A percentile compares a stretch with the other conserved stretches of the same genome.
These are phyloP conservation scores for Pristionchus maxplancki DNA, from an alignment of 2,888 invertebrate genomes.

Conservation along the genomic window DNA sequence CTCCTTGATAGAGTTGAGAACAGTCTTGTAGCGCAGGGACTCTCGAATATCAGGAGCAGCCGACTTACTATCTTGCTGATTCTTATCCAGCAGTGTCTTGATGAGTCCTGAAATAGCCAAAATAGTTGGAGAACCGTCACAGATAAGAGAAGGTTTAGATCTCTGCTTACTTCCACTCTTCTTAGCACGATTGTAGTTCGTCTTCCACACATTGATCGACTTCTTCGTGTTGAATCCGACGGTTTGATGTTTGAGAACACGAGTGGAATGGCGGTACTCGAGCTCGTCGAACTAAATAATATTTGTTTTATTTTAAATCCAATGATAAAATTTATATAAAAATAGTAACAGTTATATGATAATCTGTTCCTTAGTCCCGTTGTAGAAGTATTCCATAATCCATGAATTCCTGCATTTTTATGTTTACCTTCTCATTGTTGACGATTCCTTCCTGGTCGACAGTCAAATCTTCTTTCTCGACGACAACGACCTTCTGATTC, in stretches of 20 bases:
- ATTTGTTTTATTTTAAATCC: background rate
- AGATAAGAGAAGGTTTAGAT: background rate
- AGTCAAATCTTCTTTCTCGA: background rate
- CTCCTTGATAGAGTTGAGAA: background rate
- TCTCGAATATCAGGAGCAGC: background rate
- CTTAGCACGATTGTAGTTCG: background rate
- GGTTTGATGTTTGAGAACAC: conserved; percentile 10
- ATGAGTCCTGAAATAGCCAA: background rate
- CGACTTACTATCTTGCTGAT: background rate
- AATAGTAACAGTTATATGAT: too few relatives aligned
- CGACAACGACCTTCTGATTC: background rate
- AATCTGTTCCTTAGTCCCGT: background rate
- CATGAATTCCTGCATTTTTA: too few relatives aligned
- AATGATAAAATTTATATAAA: too few relatives aligned
- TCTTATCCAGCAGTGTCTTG: background rate
- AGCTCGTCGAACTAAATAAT: conserved; percentile 26
- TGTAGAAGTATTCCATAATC: too few relatives aligned
- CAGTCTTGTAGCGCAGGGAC: background rate
- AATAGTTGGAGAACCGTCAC: background rate
- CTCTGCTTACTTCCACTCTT: background rate
- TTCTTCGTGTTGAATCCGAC: background rate
- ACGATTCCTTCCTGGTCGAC: conserved; percentile 5
- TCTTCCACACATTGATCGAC: background rate
- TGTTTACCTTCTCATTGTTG: conserved; percentile 4
- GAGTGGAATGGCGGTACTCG: conserved; percentile 23